A percentile compares a stretch with the other conserved stretches of the same genome.
Evolutionary conservation across 1,140 invertebrate species (phyloP).

Genomic region (Drepana arcuata): DNA sequence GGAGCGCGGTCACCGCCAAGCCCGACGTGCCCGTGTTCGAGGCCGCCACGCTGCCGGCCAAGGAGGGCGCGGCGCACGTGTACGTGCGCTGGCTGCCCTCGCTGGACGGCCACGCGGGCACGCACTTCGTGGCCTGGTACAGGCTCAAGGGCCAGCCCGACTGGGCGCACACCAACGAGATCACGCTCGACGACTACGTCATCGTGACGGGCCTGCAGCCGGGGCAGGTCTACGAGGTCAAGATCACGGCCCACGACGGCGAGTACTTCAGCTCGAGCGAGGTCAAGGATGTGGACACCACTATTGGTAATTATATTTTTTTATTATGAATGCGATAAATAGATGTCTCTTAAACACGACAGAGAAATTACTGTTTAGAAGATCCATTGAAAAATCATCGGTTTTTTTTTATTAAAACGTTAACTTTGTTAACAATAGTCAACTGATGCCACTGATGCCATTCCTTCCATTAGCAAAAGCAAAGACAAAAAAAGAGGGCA

Average conservation of each 20-base stretch:
- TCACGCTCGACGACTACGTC: slow-evolving; percentile 82
- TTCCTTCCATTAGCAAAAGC: too few species aligned
- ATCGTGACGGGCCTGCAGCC: slow-evolving; percentile 85
- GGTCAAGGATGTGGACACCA: slow-evolving; percentile 84
- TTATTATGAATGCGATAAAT: too few species aligned
- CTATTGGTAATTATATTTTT: slow-evolving; percentile 63
- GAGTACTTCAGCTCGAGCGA: slow-evolving; percentile 81
- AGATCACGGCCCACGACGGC: slow-evolving; percentile 94
- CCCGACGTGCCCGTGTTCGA: slow-evolving; percentile 86
- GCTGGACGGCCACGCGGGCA: slow-evolving; percentile 80
- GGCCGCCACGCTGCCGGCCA: slow-evolving; percentile 78
- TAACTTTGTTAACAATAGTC: too few species aligned
- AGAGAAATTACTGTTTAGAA: too few species aligned
- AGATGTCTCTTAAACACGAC: too few species aligned
- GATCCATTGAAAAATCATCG: too few species aligned
- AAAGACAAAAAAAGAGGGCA: too few species aligned
- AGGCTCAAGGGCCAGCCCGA: slow-evolving; percentile 79
- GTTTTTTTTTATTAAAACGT: too few species aligned
- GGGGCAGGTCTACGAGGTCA: slow-evolving; percentile 91
- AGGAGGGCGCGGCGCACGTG: slow-evolving; percentile 82
- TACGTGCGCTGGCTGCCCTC: slow-evolving; percentile 87
- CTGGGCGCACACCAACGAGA: slow-evolving; percentile 74
- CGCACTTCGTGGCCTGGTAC: slow-evolving; percentile 92
- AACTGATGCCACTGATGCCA: too few species aligned
- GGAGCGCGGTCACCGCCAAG: slow-evolving; percentile 70